A percentile compares a stretch with the other conserved stretches of the same genome.
phyloP scores from a whole-genome alignment of 1,140 invertebrate genomes.

The Lineus longissimus region DNA sequence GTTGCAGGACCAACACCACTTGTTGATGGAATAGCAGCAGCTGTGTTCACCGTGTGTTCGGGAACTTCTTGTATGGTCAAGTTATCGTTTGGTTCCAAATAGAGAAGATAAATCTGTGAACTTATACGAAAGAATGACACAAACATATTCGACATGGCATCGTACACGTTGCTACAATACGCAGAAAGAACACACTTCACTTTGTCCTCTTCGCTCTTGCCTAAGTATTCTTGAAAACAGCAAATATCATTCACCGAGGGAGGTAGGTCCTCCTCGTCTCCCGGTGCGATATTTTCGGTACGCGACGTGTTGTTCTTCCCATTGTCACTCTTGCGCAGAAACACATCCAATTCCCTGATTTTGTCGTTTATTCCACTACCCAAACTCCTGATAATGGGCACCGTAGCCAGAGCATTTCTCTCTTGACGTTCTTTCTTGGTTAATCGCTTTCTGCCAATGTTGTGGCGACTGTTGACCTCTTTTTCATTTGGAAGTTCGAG shows the following conservation, averaged over 20 bases:
- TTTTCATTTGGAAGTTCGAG: neutral
- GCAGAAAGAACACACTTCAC: neutral
- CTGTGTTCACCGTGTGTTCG: neutral
- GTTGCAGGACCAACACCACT: neutral
- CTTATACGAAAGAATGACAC: constrained; percentile 1
- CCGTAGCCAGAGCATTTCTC: neutral
- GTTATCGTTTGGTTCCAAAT: neutral
- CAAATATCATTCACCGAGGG: neutral
- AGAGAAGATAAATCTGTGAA: neutral
- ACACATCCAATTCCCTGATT: neutral
- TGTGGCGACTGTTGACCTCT: neutral
- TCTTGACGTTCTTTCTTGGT: neutral
- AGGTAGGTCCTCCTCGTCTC: neutral
- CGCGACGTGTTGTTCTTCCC: neutral
- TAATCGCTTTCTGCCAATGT: neutral
- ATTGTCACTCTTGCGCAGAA: neutral
- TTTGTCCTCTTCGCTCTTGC: neutral
- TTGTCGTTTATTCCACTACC: neutral
- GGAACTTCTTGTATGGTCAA: neutral
- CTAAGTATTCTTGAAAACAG: neutral
- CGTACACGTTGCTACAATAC: neutral
- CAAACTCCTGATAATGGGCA: neutral
- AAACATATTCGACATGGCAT: neutral
- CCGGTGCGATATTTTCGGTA: neutral
- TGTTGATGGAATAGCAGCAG: neutral